Evolutionary conservation across 2,888 invertebrate species (phyloP), one percentile per base, ranked within the genome.

Genomic region (Eumacrocentrus americanus): DNA sequence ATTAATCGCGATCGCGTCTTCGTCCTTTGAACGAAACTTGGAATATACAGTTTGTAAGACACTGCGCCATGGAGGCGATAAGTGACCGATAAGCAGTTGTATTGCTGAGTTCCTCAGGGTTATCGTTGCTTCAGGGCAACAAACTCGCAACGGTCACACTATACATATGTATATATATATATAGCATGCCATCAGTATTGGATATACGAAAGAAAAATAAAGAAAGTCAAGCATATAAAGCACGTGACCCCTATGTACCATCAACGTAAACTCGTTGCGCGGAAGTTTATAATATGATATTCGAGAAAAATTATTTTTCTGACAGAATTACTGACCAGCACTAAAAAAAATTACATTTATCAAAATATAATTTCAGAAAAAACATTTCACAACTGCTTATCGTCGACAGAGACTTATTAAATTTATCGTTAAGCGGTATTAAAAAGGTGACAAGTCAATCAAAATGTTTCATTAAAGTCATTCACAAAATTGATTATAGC

Each of bases 71-170:
- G 62, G 65, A 63, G 63, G 68, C 69, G 80, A 80, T 80, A 80
- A 79, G 75, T 70, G 71, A 51, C 57, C 71, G 80, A 80, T 80
- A 79, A 79, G 76, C 76, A 73, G 72, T 73, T 73, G 75, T 64
- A 63, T 77, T 74, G 75, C 75, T 71, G 71, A 64, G 70, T 73
- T 76, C 74, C 72, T 79, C 78, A 80, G 80, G 80, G 80, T 80
- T 80, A 80, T 80, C 80, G 61, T 73, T 66, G 67, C 73, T 70
- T 67, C 76, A 75, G 79, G 80, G 77, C 80, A 80, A 79, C 75
- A 79, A 80, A 80, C 80, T 74, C 77, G 63, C 59, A 63, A 60
- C 55, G 55, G 62, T 53, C 55, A 57, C 47, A 40, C 40, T 1
- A 22, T 44, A 44, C 4, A 44, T 22, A 22, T 20, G n/a, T 20